phyloP scores from a whole-genome alignment of 2,888 invertebrate species.

The Mythimna loreyi region DNA sequence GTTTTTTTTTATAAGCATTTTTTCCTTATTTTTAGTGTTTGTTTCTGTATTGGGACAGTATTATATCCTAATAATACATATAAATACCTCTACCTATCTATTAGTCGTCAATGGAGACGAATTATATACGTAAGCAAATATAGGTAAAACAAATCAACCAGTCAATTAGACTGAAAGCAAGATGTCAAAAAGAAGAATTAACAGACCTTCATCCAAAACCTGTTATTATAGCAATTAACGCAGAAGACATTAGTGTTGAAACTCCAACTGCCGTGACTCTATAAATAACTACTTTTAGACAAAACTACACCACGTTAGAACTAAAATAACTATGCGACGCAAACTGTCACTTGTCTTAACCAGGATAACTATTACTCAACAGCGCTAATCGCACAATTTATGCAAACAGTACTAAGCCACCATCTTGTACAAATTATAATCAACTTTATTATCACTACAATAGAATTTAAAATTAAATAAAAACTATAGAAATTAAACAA shows the following conservation, averaged over 20 bases:
- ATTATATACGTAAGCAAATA: too few species aligned
- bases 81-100: too few species aligned
- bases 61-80: too few species aligned
- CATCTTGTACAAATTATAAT: slow-evolving; percentile 18
- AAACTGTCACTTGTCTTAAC: slow-evolving; percentile 53
- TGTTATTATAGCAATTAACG: not conserved
- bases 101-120: too few species aligned
- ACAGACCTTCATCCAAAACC: not conserved
- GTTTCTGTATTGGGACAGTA: too few species aligned
- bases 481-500: slow-evolving; percentile 14
- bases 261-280: not conserved
- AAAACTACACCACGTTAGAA: slow-evolving; percentile 13
- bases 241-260: not conserved
- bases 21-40: too few species aligned
- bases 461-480: slow-evolving; percentile 46
- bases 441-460: slow-evolving; percentile 13
- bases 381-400: slow-evolving; percentile 59
- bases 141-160: too few species aligned
- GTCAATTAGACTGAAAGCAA: too few species aligned
- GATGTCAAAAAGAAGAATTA: not conserved
- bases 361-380: slow-evolving; percentile 64
- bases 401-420: slow-evolving; percentile 42
- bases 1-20: too few species aligned
- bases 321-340: slow-evolving; percentile 29
- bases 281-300: slow-evolving; percentile 34